Evolutionary conservation across 2,888 invertebrate species (phyloP), one percentile per base, ranked within the genome.

Genomic region (Athripsodes cinereus): DNA sequence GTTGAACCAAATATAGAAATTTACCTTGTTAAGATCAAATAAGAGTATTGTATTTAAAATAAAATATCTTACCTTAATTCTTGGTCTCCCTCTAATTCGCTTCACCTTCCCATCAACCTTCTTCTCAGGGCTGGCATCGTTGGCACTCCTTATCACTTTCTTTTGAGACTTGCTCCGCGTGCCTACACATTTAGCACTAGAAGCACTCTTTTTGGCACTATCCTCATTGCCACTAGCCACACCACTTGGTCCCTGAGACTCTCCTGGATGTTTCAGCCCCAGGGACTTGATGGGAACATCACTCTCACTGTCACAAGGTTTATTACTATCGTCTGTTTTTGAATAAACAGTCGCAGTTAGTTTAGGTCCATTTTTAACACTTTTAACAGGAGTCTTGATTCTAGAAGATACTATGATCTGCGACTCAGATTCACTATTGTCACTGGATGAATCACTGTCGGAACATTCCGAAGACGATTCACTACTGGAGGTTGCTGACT

Each of bases 391-490:
- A 18, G 53, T 46, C 13, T 49, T 54, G 3, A 46, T 52, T 20
- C 58, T 56, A 19, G 34, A 16, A 8, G 34, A 22, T 2, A 19
- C 16, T 26, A 26, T 26, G 11, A 52, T 57, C 31, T 55, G 52
- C 2, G 22, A 21, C n/a, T 52, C 50, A 13, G 35, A 47, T 31
- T 58, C 58, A 19, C 56, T 54, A n/a, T n/a, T n/a, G 20, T 59
- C 60, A 22, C 58, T 56, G 55, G 77, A 78, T 8, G 76, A 76
- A 60, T 74, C 74, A 8, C 71, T 71, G 63, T 73, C 72, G 65
- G 70, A 66, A 55, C 69, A 68, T 31, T 74, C 78, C 1, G 81
- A 79, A 66, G 77, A 80, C 3, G 78, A 73, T 60, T 74, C 76
- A 16, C 74, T 73, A 31, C 76, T 76, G 10, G 77, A 75, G 0